These are phyloP conservation scores for Fulica atra DNA, from an alignment of 2,113 vertebrate genomes.

Conservation along the genomic window DNA sequence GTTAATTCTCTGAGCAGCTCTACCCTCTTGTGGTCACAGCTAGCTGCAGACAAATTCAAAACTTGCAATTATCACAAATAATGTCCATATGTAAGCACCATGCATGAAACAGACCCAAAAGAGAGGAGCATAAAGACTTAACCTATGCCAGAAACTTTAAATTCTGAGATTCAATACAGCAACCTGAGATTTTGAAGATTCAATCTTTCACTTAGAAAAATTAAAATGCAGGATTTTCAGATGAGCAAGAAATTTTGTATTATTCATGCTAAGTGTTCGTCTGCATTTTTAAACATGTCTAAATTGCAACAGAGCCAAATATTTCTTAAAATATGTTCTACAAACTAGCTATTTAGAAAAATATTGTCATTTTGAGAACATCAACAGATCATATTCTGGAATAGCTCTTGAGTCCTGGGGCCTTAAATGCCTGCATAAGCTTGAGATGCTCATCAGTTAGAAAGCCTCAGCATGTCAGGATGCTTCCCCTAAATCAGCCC, in stretches of 20 bases:
- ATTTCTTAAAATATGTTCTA: background rate
- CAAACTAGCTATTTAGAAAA: background rate
- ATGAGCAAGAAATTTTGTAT: background rate
- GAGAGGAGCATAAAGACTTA: background rate
- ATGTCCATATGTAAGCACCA: background rate
- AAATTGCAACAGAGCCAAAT: background rate
- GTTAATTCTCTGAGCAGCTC: conserved; percentile 50
- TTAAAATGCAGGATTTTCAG: background rate
- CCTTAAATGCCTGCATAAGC: fast-evolving
- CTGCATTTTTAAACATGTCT: fast-evolving
- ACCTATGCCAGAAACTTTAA: background rate
- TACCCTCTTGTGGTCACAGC: conserved; percentile 65
- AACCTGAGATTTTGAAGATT: background rate
- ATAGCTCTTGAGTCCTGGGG: background rate
- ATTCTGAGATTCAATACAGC: background rate
- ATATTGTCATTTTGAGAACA: background rate
- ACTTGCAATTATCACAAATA: background rate
- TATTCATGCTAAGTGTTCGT: background rate
- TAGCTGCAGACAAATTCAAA: background rate
- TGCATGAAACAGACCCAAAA: background rate
- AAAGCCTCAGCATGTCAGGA: background rate
- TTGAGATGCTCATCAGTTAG: background rate
- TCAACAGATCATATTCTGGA: background rate
- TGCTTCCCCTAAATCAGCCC: background rate
- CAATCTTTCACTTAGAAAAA: background rate